Conservation (phyloP, 1,140 invertebrate species). For the Magallana gigas region DNA sequence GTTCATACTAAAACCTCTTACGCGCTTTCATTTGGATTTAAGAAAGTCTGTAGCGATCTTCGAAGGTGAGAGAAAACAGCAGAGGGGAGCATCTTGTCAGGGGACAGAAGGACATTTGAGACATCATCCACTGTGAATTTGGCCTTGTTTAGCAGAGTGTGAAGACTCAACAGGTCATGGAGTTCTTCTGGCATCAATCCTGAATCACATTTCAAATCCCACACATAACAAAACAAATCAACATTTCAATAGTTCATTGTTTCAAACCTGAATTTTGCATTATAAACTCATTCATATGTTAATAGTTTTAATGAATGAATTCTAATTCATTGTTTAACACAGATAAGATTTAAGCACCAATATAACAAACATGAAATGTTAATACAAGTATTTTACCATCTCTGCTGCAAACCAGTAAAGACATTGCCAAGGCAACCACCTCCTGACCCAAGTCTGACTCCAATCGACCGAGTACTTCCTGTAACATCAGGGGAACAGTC, state of each 20-base stretch:
- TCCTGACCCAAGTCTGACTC: constrained; percentile 74
- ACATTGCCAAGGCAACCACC: constrained; percentile 69
- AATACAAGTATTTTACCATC: constrained; percentile 66
- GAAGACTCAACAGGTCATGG: constrained; percentile 70
- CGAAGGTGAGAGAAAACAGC: constrained; percentile 65
- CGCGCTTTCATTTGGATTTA: constrained; percentile 64
- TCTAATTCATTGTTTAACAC: not conserved
- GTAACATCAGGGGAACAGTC: constrained; percentile 74
- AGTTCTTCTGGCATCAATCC: constrained; percentile 73
- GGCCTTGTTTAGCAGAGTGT: constrained; percentile 51
- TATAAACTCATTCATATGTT: not conserved
- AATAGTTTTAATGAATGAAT: not conserved
- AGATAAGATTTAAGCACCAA: not conserved
- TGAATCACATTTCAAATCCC: constrained; percentile 46
- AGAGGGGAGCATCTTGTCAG: constrained; percentile 62
- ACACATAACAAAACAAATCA: not conserved
- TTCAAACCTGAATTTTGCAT: no score
- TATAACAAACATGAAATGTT: no score
- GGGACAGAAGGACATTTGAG: constrained; percentile 56
- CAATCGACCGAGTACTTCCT: constrained; percentile 73
- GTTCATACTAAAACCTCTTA: constrained; percentile 29
- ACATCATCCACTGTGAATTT: constrained; percentile 64
- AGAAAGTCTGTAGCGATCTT: constrained; percentile 71
- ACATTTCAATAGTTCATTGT: not conserved
- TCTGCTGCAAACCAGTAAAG: constrained; percentile 73